Evolutionary conservation across 2,888 invertebrate genomes (phyloP).

Genomic region (Terebella lapidaria): DNA sequence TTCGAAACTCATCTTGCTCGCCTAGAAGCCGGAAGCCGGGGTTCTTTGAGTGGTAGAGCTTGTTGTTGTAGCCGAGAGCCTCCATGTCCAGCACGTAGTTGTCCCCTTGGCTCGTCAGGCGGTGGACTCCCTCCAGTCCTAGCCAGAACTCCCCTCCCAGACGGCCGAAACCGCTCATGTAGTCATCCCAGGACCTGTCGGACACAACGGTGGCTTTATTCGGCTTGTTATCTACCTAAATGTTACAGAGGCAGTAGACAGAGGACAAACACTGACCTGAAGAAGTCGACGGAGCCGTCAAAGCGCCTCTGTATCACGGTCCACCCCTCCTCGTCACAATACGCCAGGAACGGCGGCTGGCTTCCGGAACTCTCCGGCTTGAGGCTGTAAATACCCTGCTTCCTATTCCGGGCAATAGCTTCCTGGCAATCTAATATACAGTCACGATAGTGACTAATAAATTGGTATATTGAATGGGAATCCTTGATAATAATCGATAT

Average conservation of each 20-base stretch:
- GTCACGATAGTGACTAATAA: background rate
- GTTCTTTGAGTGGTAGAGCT: constrained; percentile 23
- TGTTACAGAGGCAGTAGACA: too few relatives aligned
- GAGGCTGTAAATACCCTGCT: constrained; percentile 21
- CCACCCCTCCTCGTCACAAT: constrained; percentile 54
- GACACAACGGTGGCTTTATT: background rate
- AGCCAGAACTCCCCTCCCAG: constrained; percentile 74
- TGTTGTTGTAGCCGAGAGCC: constrained; percentile 21
- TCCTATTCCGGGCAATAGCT: background rate
- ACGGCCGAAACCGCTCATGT: constrained; percentile 73
- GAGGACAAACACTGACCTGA: too few relatives aligned
- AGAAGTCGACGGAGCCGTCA: constrained; percentile 74
- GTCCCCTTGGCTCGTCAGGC: constrained; percentile 58
- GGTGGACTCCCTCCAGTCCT: constrained; percentile 76
- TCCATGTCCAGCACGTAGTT: constrained; percentile 23
- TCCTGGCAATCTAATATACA: background rate
- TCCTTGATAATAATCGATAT: too few relatives aligned
- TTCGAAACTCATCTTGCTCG: constrained; percentile 2
- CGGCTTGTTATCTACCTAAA: too few relatives aligned
- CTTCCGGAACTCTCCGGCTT: constrained; percentile 18
- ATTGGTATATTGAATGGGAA: too few relatives aligned
- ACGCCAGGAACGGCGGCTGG: constrained; percentile 13
- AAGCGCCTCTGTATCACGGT: constrained; percentile 74
- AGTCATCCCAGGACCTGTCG: constrained; percentile 72
- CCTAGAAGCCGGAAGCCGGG: constrained; percentile 16